Conservation (phyloP, 2,888 invertebrate species). For the Toxonevra muliebris region DNA sequence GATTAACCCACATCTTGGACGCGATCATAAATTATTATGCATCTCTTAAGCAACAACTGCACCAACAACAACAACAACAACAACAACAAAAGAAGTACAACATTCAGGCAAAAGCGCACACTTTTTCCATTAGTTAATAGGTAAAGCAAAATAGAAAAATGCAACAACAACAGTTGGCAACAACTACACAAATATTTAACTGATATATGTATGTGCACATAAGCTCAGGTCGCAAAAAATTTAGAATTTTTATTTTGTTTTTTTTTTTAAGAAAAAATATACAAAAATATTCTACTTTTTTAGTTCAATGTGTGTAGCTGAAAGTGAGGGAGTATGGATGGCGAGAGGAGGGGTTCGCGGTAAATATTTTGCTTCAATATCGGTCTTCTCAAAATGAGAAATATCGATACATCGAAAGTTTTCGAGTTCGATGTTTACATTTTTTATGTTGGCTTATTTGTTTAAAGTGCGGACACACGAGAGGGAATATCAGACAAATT, state of each 20-base stretch:
- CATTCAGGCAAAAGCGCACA: constrained; percentile 20
- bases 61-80: constrained; percentile 23
- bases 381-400: no score
- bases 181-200: not conserved
- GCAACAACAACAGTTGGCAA: constrained; percentile 11
- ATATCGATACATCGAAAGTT: no score
- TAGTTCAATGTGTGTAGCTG: not conserved
- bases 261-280: constrained; percentile 35
- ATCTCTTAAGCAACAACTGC: constrained; percentile 39
- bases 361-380: no score
- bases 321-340: not conserved
- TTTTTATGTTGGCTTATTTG: no score
- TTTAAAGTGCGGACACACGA: no score
- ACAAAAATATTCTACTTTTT: not conserved
- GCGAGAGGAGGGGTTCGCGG: not conserved
- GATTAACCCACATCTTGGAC: constrained; percentile 66
- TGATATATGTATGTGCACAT: not conserved
- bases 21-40: constrained; percentile 65
- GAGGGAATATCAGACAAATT: no score
- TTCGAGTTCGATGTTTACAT: no score
- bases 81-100: constrained; percentile 21
- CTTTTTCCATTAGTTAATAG: constrained; percentile 18
- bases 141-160: not conserved
- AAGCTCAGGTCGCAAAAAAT: constrained; percentile 41
- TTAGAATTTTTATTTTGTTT: no score